Evolutionary conservation across 2,797 vertebrate species (phyloP), one percentile per base, ranked within the genome.

Genomic region (Mustela erminea): DNA sequence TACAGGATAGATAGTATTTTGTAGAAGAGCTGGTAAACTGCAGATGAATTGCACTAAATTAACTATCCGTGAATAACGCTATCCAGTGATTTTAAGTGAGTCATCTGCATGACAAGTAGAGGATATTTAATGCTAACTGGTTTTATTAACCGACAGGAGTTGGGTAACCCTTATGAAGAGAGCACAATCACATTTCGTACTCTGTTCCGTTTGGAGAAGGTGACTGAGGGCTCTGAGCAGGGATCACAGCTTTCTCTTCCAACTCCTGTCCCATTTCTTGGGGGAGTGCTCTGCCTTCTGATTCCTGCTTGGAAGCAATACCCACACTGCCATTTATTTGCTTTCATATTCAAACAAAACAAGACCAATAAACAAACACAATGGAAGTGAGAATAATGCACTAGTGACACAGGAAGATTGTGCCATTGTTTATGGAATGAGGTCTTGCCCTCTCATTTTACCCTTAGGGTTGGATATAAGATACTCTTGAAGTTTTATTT

Each of bases 121-220:
- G 94, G 72, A 82, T 82, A 93, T 93, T 97, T 94, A 94, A 87
- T 98, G 77, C 87, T 95, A 95, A 91, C 95, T 95, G 96, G 46
- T 64, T 81, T 32, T 87, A 89, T 98, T 93, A 96, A 87, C 46
- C 90, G 91, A 68, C 64, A 97, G 83, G 29, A 97, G 80, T 95
- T 92, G 75, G 56, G 90, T 75, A 27, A 32, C 81, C 21, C 18
- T 62, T 87, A 17, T 52, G 10, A 92, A 81, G 74, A 66, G 35
- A 97, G 8, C 54, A 95, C 95, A 95, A 94, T 96, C n/a, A 46
- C 18, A n/a, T 93, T 98, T 95, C 74, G 75, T 41, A 77, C 62
- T 81, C 49, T 32, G 2, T 93, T 96, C 43, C 21, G 0, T 95
- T 97, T 60, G 3, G 4, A 97, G 81, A 80, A 91, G 56, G 43